Base-by-base conservation (phyloP, 1,140 invertebrate species). In the Pteromalus puparum region DNA sequence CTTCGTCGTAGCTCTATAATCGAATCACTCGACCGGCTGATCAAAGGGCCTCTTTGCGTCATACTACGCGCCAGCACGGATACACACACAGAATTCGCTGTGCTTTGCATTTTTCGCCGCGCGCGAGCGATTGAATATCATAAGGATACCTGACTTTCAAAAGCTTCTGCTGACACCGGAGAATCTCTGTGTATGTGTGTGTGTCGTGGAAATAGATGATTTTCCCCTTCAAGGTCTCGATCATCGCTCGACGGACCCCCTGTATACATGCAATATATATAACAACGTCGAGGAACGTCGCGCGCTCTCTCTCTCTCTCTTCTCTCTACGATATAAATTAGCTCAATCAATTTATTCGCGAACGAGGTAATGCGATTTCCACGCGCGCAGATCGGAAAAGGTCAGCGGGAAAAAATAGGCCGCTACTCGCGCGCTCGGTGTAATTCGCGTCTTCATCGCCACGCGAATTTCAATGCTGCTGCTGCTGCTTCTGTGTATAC, bases 1-100 rank as follows among this genome's bases (percentile, higher is more conserved):
- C 82, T 80, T 83, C 70, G 65, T 70, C 76, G 18, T 75, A 83
- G 88, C 88, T 90, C 88, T 91, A n/a, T n/a, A 92, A 92, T 92
- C 89, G 87, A 86, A 92, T 92, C 88, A 92, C 88, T 89, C 89
- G 88, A 91, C 87, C 87, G 89, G 89, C 87, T 89, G 90, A 90
- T 90, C 90, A 91, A 91, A 92, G 89, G 85, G 26, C 13, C 65
- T 15, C 79, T 42, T 67, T 68, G 13, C 75, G 34, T n/a, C 21
- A 42, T 53, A 46, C 61, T n/a, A 48, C 26, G n/a, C 73, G 73
- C 61, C 18, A 26, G 26, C 79, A 70, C 5, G 4, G 9, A 18
- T 30, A 28, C 24, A 70, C 24, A 9, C 18, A 24, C 6, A 5
- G 21, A 61, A 61, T 61, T 61, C 21, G 53, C 53, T 61, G 53